Base-by-base conservation (phyloP, 2,113 vertebrate genomes). In the Phalacrocorax carbo region DNA sequence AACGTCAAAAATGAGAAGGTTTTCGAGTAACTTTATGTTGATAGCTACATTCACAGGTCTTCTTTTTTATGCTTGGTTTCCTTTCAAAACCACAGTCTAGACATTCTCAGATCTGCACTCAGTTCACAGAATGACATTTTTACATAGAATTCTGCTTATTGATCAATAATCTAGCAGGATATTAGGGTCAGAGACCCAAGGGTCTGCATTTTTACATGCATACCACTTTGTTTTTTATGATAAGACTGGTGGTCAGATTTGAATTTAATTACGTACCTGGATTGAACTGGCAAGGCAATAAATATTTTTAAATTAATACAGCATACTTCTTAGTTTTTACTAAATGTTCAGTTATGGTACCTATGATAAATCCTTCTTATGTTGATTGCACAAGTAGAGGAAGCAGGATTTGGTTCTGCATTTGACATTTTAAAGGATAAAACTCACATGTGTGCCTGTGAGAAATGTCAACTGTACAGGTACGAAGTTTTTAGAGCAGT, bases 41-140 rank as follows among this genome's bases (percentile, higher is more conserved):
- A 83, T 66, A 92, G 46, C 46, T 90, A 36, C 34, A 36, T 88
- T 72, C 76, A 66, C 20, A 32, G 11, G n/a, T 91, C 34, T 27
- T 70, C 34, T 48, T 38, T 81, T 80, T 87, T 57, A 36, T 66
- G 32, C 27, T 77, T 65, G 46, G 40, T 93, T 96, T 91, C 66
- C 58, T 80, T 85, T 88, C 71, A 81, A 96, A 96, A 95, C 93
- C 91, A 69, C 93, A 83, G 93, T 95, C 95, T 95, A 95, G 93
- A 95, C 94, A 36, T 92, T 83, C 46, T 68, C 21, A 90, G 51
- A 40, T 90, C 64, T 93, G 51, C 54, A 40, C 26, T 86, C 29
- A 14, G 42, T 78, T 94, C 22, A 29, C 29, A 17, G 64, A 88
- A 72, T 68, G 34, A 40, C 42, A 57, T 84, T 90, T 90, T 77